Conservation (phyloP, 2,113 vertebrate genomes). For the Xenopus tropicalis region UCB_Xtro_10.0 CM004451.2:17094001-17094500, state of each 20-base stretch:
- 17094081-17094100: conserved; percentile 31
- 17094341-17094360: no score
- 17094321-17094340: no score
- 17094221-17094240: not conserved
- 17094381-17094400: no score
- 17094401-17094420: no score
- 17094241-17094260: conserved; percentile 42
- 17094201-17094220: conserved; percentile 45
- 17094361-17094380: no score
- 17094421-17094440: no score
- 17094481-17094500: no score
- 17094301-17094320: not conserved
- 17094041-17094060: conserved; percentile 48
- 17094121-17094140: conserved; percentile 41
- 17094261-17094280: conserved; percentile 8
- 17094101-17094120: conserved; percentile 21
- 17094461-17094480: no score
- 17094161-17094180: conserved; percentile 45
- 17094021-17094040: conserved; percentile 48
- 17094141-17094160: conserved; percentile 30
- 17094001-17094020: conserved; percentile 39
- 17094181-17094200: conserved; percentile 33
- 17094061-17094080: conserved; percentile 47
- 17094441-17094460: no score
- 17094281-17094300: not conserved